Evolutionary conservation across 2,113 vertebrate species (phyloP).

Genomic region (Cebidichthys violaceus): DNA sequence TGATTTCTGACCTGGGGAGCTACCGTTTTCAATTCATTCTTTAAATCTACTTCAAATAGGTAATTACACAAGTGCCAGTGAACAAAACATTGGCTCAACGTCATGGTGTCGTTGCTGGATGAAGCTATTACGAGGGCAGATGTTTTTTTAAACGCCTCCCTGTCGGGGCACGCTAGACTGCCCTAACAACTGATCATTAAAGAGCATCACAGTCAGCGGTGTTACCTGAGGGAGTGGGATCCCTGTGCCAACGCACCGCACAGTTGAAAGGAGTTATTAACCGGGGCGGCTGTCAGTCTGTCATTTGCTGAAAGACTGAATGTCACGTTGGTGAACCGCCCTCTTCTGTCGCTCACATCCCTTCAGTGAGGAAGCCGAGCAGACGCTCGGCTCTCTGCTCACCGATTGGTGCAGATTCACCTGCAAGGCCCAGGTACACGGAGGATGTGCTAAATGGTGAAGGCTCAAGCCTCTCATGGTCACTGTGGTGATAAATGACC

Average conservation of each 20-base stretch:
- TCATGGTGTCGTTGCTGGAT: not conserved
- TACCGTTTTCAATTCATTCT: not conserved
- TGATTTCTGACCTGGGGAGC: not conserved
- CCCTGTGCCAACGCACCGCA: conserved; percentile 12
- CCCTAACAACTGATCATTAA: conserved; percentile 7
- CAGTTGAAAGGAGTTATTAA: not conserved
- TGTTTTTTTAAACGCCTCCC: not conserved
- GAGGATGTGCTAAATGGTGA: conserved; percentile 53
- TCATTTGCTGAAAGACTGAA: conserved; percentile 12
- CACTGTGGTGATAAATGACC: conserved; percentile 78
- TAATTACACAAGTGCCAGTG: not conserved
- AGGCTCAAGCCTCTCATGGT: conserved; percentile 53
- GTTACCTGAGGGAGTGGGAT: conserved; percentile 59
- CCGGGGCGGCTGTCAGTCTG: conserved; percentile 5
- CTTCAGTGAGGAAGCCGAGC: not conserved
- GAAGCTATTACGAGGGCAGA: not conserved
- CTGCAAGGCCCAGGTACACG: conserved; percentile 35
- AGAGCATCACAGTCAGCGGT: conserved; percentile 22
- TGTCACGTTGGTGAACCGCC: not conserved
- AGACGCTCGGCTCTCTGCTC: conserved; percentile 4
- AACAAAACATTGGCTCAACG: not conserved
- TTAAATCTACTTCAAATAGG: not conserved
- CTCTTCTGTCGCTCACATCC: not conserved
- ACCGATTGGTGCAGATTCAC: conserved; percentile 25
- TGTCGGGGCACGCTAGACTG: conserved; percentile 7